Evolutionary conservation across 2,888 invertebrate genomes (phyloP), one percentile per base, ranked within the genome.

Genomic region (Clivina fossor): DNA sequence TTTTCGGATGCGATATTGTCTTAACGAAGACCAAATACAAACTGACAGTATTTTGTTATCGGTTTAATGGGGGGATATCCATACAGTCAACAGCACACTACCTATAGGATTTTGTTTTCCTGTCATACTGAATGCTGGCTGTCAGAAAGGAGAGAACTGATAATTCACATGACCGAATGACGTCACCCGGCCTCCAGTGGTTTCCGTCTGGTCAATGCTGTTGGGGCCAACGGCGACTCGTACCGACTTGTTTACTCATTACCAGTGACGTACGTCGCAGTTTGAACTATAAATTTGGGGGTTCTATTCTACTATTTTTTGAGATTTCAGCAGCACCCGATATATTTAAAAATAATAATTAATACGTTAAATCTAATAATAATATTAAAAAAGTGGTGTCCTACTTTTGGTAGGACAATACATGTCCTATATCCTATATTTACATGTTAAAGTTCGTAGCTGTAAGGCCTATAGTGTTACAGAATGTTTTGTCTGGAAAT

Each of bases 101-200:
- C 44, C 44, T 22, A 18, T 70, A 67, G 65, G 70, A 71, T 72
- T n/a, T n/a, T 71, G 70, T 70, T 71, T 69, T 67, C 65, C 64
- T 58, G 62, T 61, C 64, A 51, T 28, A 20, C 3, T 11, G 18
- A 11, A 13, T 11, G 24, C 19, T 9, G 24, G 18, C 38, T 49
- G 38, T 37, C 48, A 35, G 38, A 38, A 15, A 40, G 38, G 62
- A 66, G n/a, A n/a, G 66, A 65, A 68, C 65, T 69, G 70, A 69
- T 70, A 70, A 69, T 66, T 70, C 71, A 71, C 70, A 70, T 71
- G 71, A 71, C 69, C 64, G 57, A n/a, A 60, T 69, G 69, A 71
- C 71, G 71, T 71, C 71, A 70, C 44, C 56, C 43, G 51, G 41
- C 51, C 51, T 51, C 43, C 51, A 50, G 40, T 50, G 50, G 50